Base-by-base conservation (phyloP, 2,888 invertebrate species). In the Unio delphinus region DNA sequence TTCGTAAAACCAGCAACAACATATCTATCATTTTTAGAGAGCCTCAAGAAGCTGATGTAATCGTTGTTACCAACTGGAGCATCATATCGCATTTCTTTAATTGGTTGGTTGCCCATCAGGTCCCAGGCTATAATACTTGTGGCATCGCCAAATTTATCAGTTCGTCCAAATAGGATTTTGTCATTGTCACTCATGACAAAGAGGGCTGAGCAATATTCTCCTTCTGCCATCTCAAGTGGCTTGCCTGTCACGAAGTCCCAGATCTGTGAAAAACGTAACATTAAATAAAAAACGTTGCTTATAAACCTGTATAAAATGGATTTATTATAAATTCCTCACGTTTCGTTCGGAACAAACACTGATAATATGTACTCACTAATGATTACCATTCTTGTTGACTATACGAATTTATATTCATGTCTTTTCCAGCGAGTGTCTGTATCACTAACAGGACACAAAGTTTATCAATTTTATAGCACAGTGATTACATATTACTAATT, bases 1-100 rank as follows among this genome's bases (percentile, higher is more conserved):
- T 89, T 90, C 69, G 83, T 85, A 76, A 89, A 89, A 61, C 90
- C 90, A 56, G 89, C 89, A n/a, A 90, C 80, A 23, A 89, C 88
- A 69, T 86, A 87, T 45, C 86, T 78, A 73, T 89, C 86, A 68
- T 88, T 87, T 73, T 85, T 85, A 34, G 87, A 88, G 56, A 89
- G 77, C 64, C 79, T 83, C 62, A 90, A 72, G 74, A 83, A 89
- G 68, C 84, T 87, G 63, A 89, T 86, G 75, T 85, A 85, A 72
- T 89, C 89, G 73, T 87, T 88, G 73, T 88, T 87, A 60, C 89
- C 89, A 56, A 89, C 82, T 18, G 87, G 84, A n/a, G 84, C 86
- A 65, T 88, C 87, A 73, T 88, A 89, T 59, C 82, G 73, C 86
- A 87, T 85, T 69, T 85, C 83, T 60, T 88, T 87, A 55, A 89